Base-by-base conservation (phyloP, 2,888 invertebrate species). In the Nudaria mundana region DNA sequence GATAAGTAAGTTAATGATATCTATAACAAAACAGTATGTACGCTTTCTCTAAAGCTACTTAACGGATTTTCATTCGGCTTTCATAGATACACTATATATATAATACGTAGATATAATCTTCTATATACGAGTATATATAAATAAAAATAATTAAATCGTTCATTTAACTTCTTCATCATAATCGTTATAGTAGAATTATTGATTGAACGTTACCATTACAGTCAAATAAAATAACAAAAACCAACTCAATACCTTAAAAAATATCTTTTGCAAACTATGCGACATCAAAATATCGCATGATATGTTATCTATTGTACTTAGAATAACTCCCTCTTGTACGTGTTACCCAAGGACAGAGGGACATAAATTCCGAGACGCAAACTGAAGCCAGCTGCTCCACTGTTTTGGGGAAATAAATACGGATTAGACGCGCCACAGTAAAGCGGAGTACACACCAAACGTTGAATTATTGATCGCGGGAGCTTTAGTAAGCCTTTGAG, bases 371-470 rank as follows among this genome's bases (percentile, higher is more conserved):
- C 58, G 67, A 68, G 71, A 77, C 76, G 72, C 72, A 73, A 81
- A 81, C 80, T 76, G 76, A 71, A 77, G 78, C 80, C 84, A 85
- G 83, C 81, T 83, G 84, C 81, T 85, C 68, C 76, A 62, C 71
- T 81, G 81, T 82, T 83, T 79, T 72, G 76, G 76, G 74, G 78
- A 77, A 82, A 85, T 84, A 85, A 84, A 84, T 84, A 83, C 84
- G 81, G 78, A 77, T 79, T 80, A 80, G 76, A 77, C 67, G 75
- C 71, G 69, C 56, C 61, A 64, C 63, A 49, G 70, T 61, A 69
- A 70, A 64, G 69, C 68, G 63, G 41, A 60, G 66, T 73, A 70
- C 60, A 76, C 76, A 73, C 64, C 48, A 63, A 56, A 62, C 65
- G 56, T 54, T 80, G 76, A 81, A 81, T 79, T 81, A 80, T 79